Percentiles rank a stretch among this genome's conserved stretches.
These are phyloP conservation scores for Willisornis vidua DNA, from an alignment of 2,113 vertebrate species.

Conservation along the genomic window DNA sequence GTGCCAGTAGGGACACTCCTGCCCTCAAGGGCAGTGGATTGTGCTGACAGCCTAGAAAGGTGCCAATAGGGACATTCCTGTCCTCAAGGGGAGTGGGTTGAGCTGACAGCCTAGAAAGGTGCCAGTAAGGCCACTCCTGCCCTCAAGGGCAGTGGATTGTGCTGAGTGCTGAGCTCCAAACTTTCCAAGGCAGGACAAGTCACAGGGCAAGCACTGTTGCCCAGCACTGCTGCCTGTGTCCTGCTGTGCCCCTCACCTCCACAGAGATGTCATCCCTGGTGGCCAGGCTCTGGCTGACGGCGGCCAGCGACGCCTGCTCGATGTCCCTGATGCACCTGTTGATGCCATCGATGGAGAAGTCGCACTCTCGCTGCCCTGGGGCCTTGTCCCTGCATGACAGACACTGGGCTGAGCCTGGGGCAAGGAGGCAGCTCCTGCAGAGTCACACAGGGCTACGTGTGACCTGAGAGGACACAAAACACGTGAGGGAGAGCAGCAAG, in stretches of 20 bases:
- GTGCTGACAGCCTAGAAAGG: background rate
- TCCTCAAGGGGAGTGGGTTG: background rate
- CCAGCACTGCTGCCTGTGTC: background rate
- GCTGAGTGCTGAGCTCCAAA: background rate
- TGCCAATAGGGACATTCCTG: background rate
- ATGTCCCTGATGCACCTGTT: slow-evolving; percentile 97
- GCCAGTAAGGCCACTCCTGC: background rate
- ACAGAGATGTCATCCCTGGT: slow-evolving; percentile 96
- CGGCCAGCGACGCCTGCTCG: slow-evolving; percentile 93
- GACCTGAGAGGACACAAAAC: background rate
- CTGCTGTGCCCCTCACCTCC: slow-evolving; percentile 80
- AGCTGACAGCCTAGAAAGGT: background rate
- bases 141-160: background rate
- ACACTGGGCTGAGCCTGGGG: fast-evolving
- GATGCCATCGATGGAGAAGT: slow-evolving; percentile 95
- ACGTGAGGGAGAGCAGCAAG: background rate
- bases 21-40: background rate
- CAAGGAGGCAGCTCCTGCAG: background rate
- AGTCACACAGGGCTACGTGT: fast-evolving
- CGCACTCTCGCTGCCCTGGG: slow-evolving; percentile 95
- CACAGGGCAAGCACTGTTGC: background rate
- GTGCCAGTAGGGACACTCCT: background rate
- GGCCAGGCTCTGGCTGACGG: slow-evolving; percentile 91
- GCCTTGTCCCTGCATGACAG: slow-evolving; percentile 89
- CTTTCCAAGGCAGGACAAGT: background rate